Base-by-base conservation (phyloP, 2,888 invertebrate genomes). In the Parelbella ahira region DNA sequence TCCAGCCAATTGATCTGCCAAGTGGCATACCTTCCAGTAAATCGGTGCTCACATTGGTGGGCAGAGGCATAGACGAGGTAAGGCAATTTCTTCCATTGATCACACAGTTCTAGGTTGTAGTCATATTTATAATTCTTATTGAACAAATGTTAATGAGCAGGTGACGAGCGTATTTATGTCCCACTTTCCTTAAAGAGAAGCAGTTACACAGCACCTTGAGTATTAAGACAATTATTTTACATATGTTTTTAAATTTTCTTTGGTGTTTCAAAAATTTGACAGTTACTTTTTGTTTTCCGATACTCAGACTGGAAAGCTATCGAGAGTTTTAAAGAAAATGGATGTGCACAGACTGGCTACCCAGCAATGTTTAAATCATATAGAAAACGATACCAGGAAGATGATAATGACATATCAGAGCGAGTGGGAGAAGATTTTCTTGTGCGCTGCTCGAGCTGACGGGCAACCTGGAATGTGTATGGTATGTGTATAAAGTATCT, bases 11-110 rank as follows among this genome's bases (percentile, higher is more conserved):
- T 9, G 23, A 37, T 5, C 33, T 56, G n/a, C 54, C 54, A 3
- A 4, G 4, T 15, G 15, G 4, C 2, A 15, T 3, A 15, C 3
- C 15, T 15, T n/a, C n/a, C 0, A 21, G 3, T 1, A 5, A 4
- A n/a, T n/a, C n/a, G 6, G 18, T 10, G 4, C 4, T 3, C 0
- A n/a, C 24, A 4, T 48, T n/a, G 47, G 50, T 23, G 48, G 52
- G 3, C 48, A 15, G 49, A 38, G 49, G 50, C 0, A 21, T 2
- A 3, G 45, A 54, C 33, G 48, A 53, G 51, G 54, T 58, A 47
- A 12, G 2, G n/a, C 8, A 18, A 25, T n/a, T n/a, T n/a, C n/a
- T n/a, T n/a, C n/a, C n/a, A n/a, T n/a, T n/a, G n/a, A n/a, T n/a
- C n/a, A n/a, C n/a, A n/a, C n/a, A n/a, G n/a, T n/a, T n/a, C n/a